Percentiles rank a stretch among this genome's conserved stretches.
Evolutionary conservation across 2,113 vertebrate species (phyloP).

Genomic region (Pangasianodon gigas): DNA sequence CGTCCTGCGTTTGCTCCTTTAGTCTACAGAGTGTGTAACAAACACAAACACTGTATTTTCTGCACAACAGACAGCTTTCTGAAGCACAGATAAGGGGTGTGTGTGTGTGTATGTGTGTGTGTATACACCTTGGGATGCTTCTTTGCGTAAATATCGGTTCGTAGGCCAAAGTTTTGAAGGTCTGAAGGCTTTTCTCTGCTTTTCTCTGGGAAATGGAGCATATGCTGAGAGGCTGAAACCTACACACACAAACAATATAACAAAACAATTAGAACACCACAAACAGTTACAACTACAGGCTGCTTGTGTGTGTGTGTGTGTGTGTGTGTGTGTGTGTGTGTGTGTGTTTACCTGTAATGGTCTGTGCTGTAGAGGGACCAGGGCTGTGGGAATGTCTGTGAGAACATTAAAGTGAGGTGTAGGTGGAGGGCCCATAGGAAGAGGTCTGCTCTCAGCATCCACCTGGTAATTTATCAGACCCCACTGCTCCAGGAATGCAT

Average conservation of each 20-base stretch:
- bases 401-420: constrained; percentile 96
- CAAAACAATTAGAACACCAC: background rate
- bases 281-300: background rate
- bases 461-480: constrained; percentile 98
- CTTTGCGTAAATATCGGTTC: constrained; percentile 89
- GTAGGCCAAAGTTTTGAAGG: constrained; percentile 92
- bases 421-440: constrained; percentile 95
- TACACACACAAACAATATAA: constrained; percentile 53
- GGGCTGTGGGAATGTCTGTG: constrained; percentile 84
- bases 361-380: constrained; percentile 89
- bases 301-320: background rate
- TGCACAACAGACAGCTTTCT: background rate
- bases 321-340: background rate
- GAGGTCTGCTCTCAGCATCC: constrained; percentile 92
- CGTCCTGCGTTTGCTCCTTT: constrained; percentile 92
- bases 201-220: constrained; percentile 94
- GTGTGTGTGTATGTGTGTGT: constrained; percentile 12
- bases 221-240: constrained; percentile 94
- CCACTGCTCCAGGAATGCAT: constrained; percentile 97
- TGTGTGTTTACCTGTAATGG: constrained; percentile 81
- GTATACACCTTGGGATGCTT: constrained; percentile 91
- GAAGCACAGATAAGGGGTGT: background rate
- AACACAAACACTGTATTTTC: background rate
- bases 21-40: constrained; percentile 70
- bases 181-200: constrained; percentile 90